Conservation (phyloP, 2,113 vertebrate genomes). For the Equus przewalskii region DNA sequence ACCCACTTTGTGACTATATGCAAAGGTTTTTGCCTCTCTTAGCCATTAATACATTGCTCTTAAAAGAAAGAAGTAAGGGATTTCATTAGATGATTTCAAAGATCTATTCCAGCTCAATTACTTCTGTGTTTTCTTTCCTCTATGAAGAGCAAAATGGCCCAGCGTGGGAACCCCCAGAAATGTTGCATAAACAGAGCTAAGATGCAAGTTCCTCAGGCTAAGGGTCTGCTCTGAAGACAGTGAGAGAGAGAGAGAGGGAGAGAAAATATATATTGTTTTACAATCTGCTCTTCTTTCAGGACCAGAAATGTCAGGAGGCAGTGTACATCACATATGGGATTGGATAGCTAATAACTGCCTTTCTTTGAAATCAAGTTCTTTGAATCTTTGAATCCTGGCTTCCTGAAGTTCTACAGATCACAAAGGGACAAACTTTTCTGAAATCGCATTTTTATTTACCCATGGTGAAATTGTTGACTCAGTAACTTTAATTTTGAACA, state of each 20-base stretch:
- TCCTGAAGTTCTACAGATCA: neutral
- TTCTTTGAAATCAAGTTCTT: neutral
- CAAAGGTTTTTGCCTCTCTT: neutral
- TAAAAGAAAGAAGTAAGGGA: neutral
- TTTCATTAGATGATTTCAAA: neutral
- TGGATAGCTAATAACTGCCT: neutral
- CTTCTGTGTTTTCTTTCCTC: neutral
- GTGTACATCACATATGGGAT: neutral
- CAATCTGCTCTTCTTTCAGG: neutral
- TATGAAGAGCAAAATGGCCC: neutral
- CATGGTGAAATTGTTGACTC: neutral
- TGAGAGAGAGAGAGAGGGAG: neutral
- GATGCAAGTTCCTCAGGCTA: neutral
- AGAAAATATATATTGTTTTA: neutral
- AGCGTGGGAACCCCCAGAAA: neutral
- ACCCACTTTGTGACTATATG: neutral
- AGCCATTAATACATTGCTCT: neutral
- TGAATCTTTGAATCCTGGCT: neutral
- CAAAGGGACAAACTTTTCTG: constrained; percentile 1
- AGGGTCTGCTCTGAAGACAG: neutral
- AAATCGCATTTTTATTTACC: constrained; percentile 6
- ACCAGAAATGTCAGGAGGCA: neutral
- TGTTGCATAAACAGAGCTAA: neutral
- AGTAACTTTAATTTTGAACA: neutral
- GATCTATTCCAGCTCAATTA: neutral